These are phyloP conservation scores for Laticauda colubrina DNA, from an alignment of 2,113 vertebrate species.

Conservation along the genomic window DNA sequence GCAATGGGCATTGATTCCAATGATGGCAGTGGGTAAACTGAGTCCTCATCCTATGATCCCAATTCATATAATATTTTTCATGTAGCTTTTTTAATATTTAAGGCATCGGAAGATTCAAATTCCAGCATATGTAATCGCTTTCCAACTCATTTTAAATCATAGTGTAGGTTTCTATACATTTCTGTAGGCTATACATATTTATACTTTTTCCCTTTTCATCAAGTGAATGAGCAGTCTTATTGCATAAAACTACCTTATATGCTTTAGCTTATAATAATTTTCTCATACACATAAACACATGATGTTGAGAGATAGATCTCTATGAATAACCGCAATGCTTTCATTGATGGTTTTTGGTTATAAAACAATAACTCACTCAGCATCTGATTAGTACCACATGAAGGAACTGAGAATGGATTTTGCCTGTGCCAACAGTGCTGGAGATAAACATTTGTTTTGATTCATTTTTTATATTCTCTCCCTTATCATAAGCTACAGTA, in stretches of 20 bases:
- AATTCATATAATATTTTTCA: not conserved
- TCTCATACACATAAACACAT: not conserved
- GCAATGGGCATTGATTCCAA: not conserved
- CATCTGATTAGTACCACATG: not conserved
- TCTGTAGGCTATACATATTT: not conserved
- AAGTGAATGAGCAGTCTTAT: not conserved
- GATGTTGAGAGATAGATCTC: too few relatives aligned
- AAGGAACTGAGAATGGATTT: not conserved
- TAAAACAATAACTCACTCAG: not conserved
- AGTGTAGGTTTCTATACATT: not conserved
- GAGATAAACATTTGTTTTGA: not conserved
- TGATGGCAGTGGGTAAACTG: not conserved
- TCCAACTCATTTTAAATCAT: not conserved
- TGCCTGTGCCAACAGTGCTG: too few relatives aligned
- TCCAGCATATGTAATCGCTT: too few relatives aligned
- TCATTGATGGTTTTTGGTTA: not conserved
- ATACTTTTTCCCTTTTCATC: not conserved
- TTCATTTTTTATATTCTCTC: not conserved
- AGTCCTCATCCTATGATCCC: not conserved
- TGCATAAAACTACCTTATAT: not conserved
- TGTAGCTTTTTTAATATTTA: not conserved
- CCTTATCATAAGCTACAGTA: not conserved
- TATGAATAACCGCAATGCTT: not conserved
- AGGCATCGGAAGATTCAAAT: not conserved
- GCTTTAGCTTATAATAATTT: not conserved